Evolutionary conservation across 2,888 invertebrate species (phyloP), one percentile per base, ranked within the genome.

Genomic region (Dicyrtoma fusca): DNA sequence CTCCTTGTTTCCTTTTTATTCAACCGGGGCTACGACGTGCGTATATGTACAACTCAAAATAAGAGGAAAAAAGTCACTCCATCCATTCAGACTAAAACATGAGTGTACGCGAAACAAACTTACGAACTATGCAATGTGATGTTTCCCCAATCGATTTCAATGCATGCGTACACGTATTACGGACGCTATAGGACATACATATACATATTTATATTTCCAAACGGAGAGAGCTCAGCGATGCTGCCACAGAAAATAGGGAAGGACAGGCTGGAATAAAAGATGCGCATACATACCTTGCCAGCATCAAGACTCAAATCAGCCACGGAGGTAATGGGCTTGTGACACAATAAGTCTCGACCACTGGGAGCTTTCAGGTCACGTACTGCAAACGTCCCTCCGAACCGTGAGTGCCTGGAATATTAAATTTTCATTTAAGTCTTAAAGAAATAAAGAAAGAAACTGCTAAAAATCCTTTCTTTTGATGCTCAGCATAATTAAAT

Each of bases 351-450:
- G 82, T 95, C 92, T 81, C 91, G 91, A 77, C 95, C 87, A 78
- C 92, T 91, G 82, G 97, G 90, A 23, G 97, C 94, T 84, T 96
- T 96, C 88, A 97, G 89, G 83, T 97, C 95, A 83, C 92, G 89
- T 19, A 98, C 89, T 0, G 92, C 90, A 85, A 90, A 98, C 10
- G 96, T 95, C 65, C 97, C 97, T 44, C 95, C 95, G 83, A 97
- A 97, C 76, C 93, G 88, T 0, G 96, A 95, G 85, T 95, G 95
- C 81, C 96, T 92, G 74, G 49, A 81, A 64, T 42, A 69, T 61
- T 61, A 61, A 61, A 42, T 61, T 61, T 61, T 61, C 61, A 61
- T 61, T 61, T 61, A 44, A 61, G 61, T 34, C 61, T 61, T 34
- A 10, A 49, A 49, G 49, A 19, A 49, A 49, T 3, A 49, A 49